Evolutionary conservation across 1,140 invertebrate species (phyloP), one percentile per base, ranked within the genome.

Genomic region (Solenopsis fugax): DNA sequence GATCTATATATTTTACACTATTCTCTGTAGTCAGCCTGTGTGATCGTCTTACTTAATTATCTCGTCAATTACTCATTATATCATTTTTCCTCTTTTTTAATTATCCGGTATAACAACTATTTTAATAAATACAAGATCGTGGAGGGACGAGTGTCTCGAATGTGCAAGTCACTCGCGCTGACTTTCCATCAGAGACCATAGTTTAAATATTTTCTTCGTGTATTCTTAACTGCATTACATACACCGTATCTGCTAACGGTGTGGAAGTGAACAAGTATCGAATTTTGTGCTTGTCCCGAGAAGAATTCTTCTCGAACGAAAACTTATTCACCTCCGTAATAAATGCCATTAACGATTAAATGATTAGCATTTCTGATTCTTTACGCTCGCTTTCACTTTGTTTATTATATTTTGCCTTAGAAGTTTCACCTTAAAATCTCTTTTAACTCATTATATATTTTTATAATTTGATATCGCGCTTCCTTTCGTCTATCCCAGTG

Each of bases 311-410:
- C 85, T 78, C 89, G 60, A 87, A 91, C 50, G 52, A 77, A 80
- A 85, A 78, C 85, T 89, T 85, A 85, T 87, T 87, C 89, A 91
- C 76, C 85, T 65, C 89, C 69, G 12, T 64, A 34, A 81, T 84
- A 90, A 90, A 90, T 90, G 89, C 90, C 69, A 87, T 64, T 85
- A 88, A 86, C 54, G 78, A 90, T 90, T 90, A 86, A 90, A 75
- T 91, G 56, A 60, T 90, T 65, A 90, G 82, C 89, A 88, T 87
- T 82, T 48, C 62, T 64, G 67, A 73, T 52, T 85, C 90, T 93
- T 93, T 93, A 93, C 93, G 91, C 93, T 94, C 92, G 91, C 92
- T 92, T 87, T 80, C n/a, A 72, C n/a, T 41, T 41, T 75, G n/a
- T n/a, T 73, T 84, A 10, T 58, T 41, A 80, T 34, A n/a, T 58